Conservation (phyloP, 2,888 invertebrate genomes). For the Caenorhabditis parvicauda region DNA sequence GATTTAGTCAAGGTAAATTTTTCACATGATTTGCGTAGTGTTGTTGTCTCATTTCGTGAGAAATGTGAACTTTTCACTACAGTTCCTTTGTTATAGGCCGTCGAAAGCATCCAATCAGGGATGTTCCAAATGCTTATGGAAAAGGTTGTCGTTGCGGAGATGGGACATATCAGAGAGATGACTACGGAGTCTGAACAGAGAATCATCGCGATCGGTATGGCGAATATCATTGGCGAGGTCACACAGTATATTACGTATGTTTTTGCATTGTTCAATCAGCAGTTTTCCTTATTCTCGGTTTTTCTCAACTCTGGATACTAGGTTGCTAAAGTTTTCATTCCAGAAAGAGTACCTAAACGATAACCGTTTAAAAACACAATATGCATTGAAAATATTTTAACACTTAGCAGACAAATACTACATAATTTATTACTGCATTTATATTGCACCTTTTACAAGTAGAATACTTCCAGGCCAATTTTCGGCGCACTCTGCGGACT, state of each 20-base stretch:
- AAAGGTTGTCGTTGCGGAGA: conserved; percentile 65
- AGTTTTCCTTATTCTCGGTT: too few relatives aligned
- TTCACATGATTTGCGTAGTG: not conserved
- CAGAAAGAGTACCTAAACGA: too few relatives aligned
- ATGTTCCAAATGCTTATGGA: conserved; percentile 96
- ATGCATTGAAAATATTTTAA: conserved; percentile 1
- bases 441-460: not conserved
- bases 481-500: conserved; percentile 29
- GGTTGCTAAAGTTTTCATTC: not conserved
- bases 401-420: not conserved
- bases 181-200: conserved; percentile 80
- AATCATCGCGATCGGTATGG: conserved; percentile 85
- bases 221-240: conserved; percentile 69
- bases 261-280: not conserved
- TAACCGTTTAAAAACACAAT: not conserved
- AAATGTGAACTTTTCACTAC: not conserved
- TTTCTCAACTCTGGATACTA: not conserved
- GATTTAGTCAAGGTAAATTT: conserved; percentile 78
- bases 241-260: conserved; percentile 10
- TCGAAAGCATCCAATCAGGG: conserved; percentile 65
- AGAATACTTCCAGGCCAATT: conserved; percentile 16
- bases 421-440: not conserved
- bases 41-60: too few relatives aligned
- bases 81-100: conserved; percentile 19
- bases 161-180: conserved; percentile 74